Conservation (phyloP, 2,888 invertebrate species). For the Dichetophora obliterata region DNA sequence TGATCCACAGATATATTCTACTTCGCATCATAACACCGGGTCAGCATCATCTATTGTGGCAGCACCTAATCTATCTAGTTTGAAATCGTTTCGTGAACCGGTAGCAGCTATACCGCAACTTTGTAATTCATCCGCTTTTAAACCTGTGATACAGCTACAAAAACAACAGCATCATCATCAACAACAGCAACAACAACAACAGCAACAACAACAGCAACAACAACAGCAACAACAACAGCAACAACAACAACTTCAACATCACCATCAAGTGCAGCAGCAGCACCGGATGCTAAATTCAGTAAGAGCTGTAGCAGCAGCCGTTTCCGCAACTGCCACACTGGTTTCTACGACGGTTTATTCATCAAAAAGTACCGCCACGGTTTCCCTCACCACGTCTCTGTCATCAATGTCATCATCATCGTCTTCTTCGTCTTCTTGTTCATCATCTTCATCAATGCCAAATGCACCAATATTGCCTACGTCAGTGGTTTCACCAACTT, state of each 20-base stretch:
- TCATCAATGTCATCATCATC: constrained; percentile 29
- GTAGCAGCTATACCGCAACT: constrained; percentile 57
- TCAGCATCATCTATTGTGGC: not conserved
- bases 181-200: not conserved
- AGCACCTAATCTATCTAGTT: not conserved
- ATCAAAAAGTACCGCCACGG: constrained; percentile 49
- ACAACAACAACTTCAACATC: no score
- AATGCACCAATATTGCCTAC: not conserved
- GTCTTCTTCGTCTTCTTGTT: constrained; percentile 7
- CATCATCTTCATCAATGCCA: constrained; percentile 30
- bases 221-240: constrained; percentile 20
- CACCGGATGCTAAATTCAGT: not conserved
- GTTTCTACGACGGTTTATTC: not conserved
- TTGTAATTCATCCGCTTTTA: constrained; percentile 58
- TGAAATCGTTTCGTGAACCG: constrained; percentile 3
- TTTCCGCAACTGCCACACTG: not conserved
- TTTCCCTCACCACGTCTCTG: constrained; percentile 38
- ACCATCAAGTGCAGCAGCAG: not conserved
- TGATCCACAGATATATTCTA: not conserved
- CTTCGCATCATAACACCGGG: not conserved
- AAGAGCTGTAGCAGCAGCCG: not conserved
- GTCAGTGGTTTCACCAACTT: not conserved
- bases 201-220: constrained; percentile 29
- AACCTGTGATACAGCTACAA: constrained; percentile 54
- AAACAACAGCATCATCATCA: constrained; percentile 41